These are phyloP conservation scores for Uloborus plumipes DNA, from an alignment of 2,888 invertebrate genomes.

Conservation along the genomic window DNA sequence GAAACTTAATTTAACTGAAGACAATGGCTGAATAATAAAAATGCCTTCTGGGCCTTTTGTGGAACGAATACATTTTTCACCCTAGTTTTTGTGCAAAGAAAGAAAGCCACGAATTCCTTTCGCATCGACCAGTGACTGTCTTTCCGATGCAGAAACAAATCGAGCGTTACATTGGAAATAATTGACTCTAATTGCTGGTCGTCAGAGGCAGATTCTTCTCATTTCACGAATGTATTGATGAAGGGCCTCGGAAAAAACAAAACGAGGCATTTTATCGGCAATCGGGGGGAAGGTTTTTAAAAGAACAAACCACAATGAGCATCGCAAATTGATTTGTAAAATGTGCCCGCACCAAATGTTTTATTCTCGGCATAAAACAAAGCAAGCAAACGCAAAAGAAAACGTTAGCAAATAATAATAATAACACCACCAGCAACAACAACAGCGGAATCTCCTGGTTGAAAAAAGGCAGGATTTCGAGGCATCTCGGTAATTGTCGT, in stretches of 20 bases:
- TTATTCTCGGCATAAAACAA: conserved; percentile 62
- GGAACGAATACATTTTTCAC: too few relatives aligned
- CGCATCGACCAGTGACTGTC: too few relatives aligned
- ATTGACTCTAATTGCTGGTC: conserved; percentile 62
- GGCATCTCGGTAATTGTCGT: conserved; percentile 62
- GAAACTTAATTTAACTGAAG: too few relatives aligned
- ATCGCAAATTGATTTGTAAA: conserved; percentile 60
- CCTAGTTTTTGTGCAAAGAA: too few relatives aligned
- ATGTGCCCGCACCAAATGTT: conserved; percentile 61
- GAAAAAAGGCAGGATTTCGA: conserved; percentile 41
- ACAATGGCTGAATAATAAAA: too few relatives aligned
- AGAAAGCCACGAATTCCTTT: too few relatives aligned
- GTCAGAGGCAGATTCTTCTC: conserved; percentile 56
- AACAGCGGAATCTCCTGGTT: conserved; percentile 31
- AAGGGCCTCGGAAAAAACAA: conserved; percentile 34
- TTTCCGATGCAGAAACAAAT: conserved; percentile 41
- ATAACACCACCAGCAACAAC: conserved; percentile 60
- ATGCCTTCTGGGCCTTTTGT: too few relatives aligned
- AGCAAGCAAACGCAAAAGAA: conserved; percentile 42
- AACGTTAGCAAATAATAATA: conserved; percentile 30
- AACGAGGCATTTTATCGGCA: conserved; percentile 8
- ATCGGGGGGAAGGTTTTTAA: conserved; percentile 40
- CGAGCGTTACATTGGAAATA: conserved; percentile 59
- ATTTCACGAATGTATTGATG: conserved; percentile 5
- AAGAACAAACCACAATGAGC: conserved; percentile 60